A percentile compares a stretch with the other conserved stretches of the same genome.
phyloP scores from a whole-genome alignment of 2,113 vertebrate species.

The Antechinus stuartii region DNA sequence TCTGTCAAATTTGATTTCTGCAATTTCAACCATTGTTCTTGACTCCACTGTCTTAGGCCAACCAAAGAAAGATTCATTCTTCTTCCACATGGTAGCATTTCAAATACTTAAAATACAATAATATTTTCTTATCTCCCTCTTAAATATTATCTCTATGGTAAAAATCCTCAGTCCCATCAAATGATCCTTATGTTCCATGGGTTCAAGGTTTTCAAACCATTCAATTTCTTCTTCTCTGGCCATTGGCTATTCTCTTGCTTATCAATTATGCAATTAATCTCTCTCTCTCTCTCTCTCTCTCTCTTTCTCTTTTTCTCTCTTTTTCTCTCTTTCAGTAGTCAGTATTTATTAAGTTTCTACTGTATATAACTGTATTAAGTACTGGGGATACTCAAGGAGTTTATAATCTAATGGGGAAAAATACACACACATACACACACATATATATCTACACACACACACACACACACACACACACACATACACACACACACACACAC shows the following conservation, averaged over 20 bases:
- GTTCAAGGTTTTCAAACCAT: neutral
- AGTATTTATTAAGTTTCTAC: neutral
- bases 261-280: neutral
- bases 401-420: neutral
- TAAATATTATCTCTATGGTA: neutral
- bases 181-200: neutral
- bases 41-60: too few species aligned
- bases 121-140: neutral
- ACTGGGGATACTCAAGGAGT: neutral
- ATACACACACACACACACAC: too few species aligned
- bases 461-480: too few species aligned
- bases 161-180: neutral
- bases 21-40: too few species aligned
- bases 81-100: neutral
- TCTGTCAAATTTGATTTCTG: too few species aligned
- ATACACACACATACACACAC: too few species aligned
- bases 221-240: neutral
- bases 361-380: neutral
- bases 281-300: too few species aligned
- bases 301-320: too few species aligned
- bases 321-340: neutral
- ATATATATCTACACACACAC: too few species aligned
- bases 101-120: neutral
- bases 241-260: neutral
- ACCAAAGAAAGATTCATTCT: neutral